phyloP scores from a whole-genome alignment of 2,797 vertebrate genomes.

The Falco rusticolus region DNA sequence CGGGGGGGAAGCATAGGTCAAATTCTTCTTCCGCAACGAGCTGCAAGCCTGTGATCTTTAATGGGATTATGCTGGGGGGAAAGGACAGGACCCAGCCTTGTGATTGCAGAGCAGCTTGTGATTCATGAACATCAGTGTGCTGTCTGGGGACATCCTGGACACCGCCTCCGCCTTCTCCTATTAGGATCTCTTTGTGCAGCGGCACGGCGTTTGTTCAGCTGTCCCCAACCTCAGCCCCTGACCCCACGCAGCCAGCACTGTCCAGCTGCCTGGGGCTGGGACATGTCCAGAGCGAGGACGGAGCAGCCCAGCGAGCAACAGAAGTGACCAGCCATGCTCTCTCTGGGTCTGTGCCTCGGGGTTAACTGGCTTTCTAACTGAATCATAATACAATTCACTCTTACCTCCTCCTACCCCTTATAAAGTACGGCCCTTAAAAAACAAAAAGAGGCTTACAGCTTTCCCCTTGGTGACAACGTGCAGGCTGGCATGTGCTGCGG shows the following conservation, averaged over 20 bases:
- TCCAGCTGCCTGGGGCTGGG: not conserved
- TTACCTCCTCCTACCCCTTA: not conserved
- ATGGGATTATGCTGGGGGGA: constrained; percentile 30
- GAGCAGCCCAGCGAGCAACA: not conserved
- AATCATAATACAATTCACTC: fast-evolving
- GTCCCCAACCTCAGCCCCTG: not conserved
- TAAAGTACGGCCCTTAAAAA: not conserved
- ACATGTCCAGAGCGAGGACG: not conserved
- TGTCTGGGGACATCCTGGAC: constrained; percentile 31
- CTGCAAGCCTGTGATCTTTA: constrained; percentile 46
- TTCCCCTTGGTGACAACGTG: not conserved
- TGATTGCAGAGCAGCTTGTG: not conserved
- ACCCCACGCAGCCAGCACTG: not conserved
- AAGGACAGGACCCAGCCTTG: constrained; percentile 16
- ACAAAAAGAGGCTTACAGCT: not conserved
- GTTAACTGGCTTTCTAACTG: not conserved
- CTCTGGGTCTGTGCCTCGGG: not conserved
- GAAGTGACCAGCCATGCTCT: not conserved
- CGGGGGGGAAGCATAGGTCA: constrained; percentile 20
- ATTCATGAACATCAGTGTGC: not conserved
- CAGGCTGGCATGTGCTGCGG: not conserved
- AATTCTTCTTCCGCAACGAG: constrained; percentile 33
- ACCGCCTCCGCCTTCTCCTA: not conserved
- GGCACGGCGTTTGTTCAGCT: not conserved
- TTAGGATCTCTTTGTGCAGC: constrained; percentile 13